phyloP scores from a whole-genome alignment of 2,113 vertebrate genomes.

The Scomber japonicus region DNA sequence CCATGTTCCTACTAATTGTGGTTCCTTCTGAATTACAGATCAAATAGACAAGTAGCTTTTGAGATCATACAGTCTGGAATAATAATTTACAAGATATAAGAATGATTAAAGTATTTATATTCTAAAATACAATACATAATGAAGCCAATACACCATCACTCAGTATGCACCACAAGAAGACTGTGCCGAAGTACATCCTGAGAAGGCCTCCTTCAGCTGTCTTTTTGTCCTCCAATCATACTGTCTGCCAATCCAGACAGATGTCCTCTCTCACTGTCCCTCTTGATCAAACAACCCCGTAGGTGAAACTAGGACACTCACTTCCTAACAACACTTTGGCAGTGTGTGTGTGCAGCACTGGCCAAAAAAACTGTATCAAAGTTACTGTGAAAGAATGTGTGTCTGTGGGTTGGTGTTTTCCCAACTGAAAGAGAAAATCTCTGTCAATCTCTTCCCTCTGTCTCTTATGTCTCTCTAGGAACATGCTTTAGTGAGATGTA shows the following conservation, averaged over 20 bases:
- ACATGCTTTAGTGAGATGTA: constrained; percentile 43
- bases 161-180: background rate
- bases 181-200: constrained; percentile 20
- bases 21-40: background rate
- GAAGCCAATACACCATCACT: constrained; percentile 7
- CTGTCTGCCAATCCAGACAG: constrained; percentile 12
- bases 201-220: constrained; percentile 26
- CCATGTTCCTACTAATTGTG: background rate
- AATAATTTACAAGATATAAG: too few relatives aligned
- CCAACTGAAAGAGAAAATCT: constrained; percentile 36
- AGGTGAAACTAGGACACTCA: constrained; percentile 38
- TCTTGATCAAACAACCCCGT: background rate
- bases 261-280: constrained; percentile 4
- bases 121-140: constrained; percentile 20
- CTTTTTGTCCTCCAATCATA: constrained; percentile 21
- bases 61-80: background rate
- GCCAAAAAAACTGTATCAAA: constrained; percentile 54
- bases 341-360: background rate
- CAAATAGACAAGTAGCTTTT: background rate
- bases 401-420: constrained; percentile 25
- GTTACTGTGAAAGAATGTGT: constrained; percentile 4
- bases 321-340: constrained; percentile 35
- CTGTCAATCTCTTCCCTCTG: constrained; percentile 62
- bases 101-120: background rate
- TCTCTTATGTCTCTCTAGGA: constrained; percentile 42